phyloP scores from a whole-genome alignment of 2,113 vertebrate genomes.

The Micronycteris hirsuta region DNA sequence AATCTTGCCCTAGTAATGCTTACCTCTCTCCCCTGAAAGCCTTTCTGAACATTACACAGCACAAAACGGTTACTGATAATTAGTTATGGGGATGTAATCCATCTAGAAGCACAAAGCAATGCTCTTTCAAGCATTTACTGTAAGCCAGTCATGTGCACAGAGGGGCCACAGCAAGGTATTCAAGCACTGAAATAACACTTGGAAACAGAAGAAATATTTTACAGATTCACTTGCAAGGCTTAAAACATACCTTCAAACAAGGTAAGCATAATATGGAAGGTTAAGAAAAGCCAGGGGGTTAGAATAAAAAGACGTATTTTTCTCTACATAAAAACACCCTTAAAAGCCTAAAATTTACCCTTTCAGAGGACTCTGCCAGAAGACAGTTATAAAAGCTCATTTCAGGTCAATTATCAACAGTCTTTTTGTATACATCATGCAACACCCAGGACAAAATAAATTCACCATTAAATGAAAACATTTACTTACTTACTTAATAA shows the following conservation, averaged over 20 bases:
- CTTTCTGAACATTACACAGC: not conserved
- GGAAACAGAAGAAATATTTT: not conserved
- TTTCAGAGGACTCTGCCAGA: not conserved
- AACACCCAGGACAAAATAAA: not conserved
- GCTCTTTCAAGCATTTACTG: conserved; percentile 30
- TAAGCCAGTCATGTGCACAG: not conserved
- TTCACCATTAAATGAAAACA: not conserved
- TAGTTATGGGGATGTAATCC: not conserved
- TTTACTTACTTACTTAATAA: not conserved
- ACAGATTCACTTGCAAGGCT: not conserved
- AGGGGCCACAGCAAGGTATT: not conserved
- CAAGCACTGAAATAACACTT: not conserved
- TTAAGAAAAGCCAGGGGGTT: not conserved
- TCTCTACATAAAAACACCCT: not conserved
- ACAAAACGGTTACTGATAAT: conserved; percentile 25
- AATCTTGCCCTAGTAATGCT: not conserved
- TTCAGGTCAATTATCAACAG: not conserved
- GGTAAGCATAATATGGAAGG: not conserved
- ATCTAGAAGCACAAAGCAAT: conserved; percentile 32
- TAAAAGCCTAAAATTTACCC: not conserved
- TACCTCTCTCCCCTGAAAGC: conserved; percentile 7
- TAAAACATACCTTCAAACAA: not conserved
- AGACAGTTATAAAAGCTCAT: not conserved
- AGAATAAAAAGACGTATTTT: not conserved
- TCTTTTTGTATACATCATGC: not conserved